Evolutionary conservation across 1,140 invertebrate genomes (phyloP).

Genomic region (Bombus huntii): DNA sequence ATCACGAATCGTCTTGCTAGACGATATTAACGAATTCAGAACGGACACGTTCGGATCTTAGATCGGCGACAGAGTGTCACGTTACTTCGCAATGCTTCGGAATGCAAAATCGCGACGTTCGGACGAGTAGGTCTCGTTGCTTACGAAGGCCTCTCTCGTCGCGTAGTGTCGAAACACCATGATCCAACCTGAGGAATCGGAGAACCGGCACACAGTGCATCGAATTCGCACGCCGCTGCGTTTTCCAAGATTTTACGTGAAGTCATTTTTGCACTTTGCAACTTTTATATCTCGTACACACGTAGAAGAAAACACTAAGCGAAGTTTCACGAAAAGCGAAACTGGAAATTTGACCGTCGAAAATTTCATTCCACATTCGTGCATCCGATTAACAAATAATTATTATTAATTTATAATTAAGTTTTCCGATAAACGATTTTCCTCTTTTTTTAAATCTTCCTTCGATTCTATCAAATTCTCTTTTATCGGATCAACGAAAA

Average conservation of each 20-base stretch:
- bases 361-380: no score
- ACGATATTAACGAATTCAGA: conserved; percentile 36
- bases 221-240: not conserved
- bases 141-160: conserved; percentile 33
- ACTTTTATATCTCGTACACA: no score
- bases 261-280: no score
- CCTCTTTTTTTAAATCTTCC: no score
- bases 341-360: no score
- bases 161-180: conserved; percentile 37
- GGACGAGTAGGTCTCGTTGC: conserved; percentile 26
- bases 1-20: not conserved
- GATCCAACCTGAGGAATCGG: not conserved
- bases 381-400: no score
- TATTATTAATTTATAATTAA: no score
- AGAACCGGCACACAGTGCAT: conserved; percentile 5
- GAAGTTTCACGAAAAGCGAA: no score
- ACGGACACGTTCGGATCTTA: conserved; percentile 45
- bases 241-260: not conserved
- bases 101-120: conserved; percentile 57
- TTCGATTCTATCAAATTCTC: no score
- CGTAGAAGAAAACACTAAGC: no score
- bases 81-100: conserved; percentile 48
- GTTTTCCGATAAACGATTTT: no score
- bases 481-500: no score
- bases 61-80: conserved; percentile 36